Evolutionary conservation across 1,140 invertebrate genomes (phyloP), one percentile per base, ranked within the genome.

Genomic region (Microplitis demolitor): DNA sequence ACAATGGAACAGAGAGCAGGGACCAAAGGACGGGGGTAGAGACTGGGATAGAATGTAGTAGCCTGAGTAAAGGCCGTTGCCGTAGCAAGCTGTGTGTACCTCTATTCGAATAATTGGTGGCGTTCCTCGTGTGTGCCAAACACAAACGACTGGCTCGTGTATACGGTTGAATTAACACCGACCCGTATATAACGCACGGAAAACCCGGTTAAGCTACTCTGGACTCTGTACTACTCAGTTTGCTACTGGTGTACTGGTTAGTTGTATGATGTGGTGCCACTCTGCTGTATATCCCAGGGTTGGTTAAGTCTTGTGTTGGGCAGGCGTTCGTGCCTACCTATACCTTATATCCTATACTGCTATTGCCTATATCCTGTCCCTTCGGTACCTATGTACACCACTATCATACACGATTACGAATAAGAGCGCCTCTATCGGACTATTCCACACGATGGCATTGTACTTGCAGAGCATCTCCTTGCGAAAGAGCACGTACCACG

Each of bases 91-190:
- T 69, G 74, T 62, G 60, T 58, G 58, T 45, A 45, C 39, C 39
- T 45, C 39, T 76, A 74, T 79, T 68, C 76, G 77, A 76, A 76
- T 79, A 79, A 79, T 79, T 77, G 73, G 74, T 71, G 54, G 60
- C 53, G 45, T 37, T 69, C 4, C 11, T 39, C 62, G 35, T 76
- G 74, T 78, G 74, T 76, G 58, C 60, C 69, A 74, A 74, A 76
- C 51, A 72, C 76, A 77, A 78, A 76, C 76, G 66, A 45, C 45
- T 63, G 54, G 72, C 37, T 64, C 66, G 60, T 67, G 67, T 76
- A 70, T 78, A 75, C 69, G 66, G 70, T 66, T 74, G 73, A 75
- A 76, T 75, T 77, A 75, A 76, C 73, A 75, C 74, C 61, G 64
- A 64, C 75, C 74, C 71, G 56, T 76, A 73, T 76, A 63, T 33